phyloP scores from a whole-genome alignment of 2,113 vertebrate genomes.

The Spermophilus dauricus region DNA sequence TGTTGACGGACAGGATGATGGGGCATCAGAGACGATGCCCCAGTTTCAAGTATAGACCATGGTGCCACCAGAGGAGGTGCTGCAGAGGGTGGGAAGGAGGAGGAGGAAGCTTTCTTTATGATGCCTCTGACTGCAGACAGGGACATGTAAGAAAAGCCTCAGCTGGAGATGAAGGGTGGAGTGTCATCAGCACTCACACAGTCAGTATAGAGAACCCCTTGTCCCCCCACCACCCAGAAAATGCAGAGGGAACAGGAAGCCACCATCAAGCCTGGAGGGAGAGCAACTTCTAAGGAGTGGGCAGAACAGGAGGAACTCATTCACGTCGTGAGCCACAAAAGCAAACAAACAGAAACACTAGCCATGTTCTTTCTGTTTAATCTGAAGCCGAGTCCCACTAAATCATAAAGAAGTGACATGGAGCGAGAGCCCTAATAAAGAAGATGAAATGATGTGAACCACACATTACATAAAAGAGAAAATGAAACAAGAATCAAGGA shows the following conservation, averaged over 20 bases:
- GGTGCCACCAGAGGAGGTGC: not conserved
- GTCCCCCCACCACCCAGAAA: not conserved
- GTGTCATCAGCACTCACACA: not conserved
- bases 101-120: not conserved
- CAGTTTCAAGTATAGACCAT: not conserved
- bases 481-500: not conserved
- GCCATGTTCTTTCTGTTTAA: not conserved
- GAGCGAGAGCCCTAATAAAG: not conserved
- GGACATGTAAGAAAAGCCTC: not conserved
- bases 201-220: not conserved
- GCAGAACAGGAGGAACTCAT: not conserved
- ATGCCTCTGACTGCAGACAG: fast-evolving
- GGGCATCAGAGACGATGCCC: not conserved
- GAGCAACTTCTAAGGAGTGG: not conserved
- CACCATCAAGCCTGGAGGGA: too few relatives aligned
- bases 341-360: not conserved
- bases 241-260: not conserved
- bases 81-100: not conserved
- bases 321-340: not conserved
- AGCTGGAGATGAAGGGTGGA: not conserved
- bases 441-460: not conserved
- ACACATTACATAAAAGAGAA: not conserved
- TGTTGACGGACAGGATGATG: not conserved
- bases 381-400: not conserved
- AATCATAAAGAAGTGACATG: not conserved